A percentile compares a stretch with the other conserved stretches of the same genome.
phyloP scores from a whole-genome alignment of 2,888 invertebrate species.

The Neoascia interrupta region DNA sequence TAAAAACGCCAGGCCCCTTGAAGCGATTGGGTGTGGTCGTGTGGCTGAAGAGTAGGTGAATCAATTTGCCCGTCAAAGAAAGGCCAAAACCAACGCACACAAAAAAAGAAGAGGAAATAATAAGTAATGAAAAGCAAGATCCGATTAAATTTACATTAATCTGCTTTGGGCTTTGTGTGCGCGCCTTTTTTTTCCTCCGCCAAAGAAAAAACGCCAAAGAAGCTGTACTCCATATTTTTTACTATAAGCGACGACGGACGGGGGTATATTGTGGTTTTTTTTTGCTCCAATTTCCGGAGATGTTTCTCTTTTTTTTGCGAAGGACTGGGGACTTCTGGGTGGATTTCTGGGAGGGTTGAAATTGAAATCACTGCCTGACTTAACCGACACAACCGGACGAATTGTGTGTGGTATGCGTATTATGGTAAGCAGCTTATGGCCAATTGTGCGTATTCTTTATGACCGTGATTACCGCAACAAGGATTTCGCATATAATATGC shows the following conservation, averaged over 20 bases:
- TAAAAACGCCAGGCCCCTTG: too few species aligned
- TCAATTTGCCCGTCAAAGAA: conserved; percentile 20
- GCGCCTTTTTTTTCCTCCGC: too few species aligned
- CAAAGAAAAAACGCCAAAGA: background rate
- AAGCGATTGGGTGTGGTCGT: conserved; percentile 57
- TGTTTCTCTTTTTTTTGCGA: background rate
- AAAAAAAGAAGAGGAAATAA: too few species aligned
- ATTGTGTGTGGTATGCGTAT: conserved; percentile 32
- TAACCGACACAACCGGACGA: too few species aligned
- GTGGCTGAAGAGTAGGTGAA: conserved; percentile 37
- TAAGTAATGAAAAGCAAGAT: conserved; percentile 51
- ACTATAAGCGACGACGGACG: too few species aligned
- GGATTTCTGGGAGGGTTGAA: too few species aligned
- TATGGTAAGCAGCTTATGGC: conserved; percentile 53
- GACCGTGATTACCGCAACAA: conserved; percentile 36
- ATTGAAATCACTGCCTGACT: too few species aligned
- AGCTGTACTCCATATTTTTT: background rate
- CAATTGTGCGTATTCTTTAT: conserved; percentile 55
- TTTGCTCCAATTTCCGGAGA: conserved; percentile 20
- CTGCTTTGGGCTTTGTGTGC: conserved; percentile 40
- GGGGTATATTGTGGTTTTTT: conserved; percentile 5
- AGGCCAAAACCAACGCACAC: background rate
- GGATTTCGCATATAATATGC: too few species aligned
- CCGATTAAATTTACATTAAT: conserved; percentile 64
- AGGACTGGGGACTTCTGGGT: background rate